phyloP scores from a whole-genome alignment of 2,797 vertebrate species.

The Centroberyx gerrardi region DNA sequence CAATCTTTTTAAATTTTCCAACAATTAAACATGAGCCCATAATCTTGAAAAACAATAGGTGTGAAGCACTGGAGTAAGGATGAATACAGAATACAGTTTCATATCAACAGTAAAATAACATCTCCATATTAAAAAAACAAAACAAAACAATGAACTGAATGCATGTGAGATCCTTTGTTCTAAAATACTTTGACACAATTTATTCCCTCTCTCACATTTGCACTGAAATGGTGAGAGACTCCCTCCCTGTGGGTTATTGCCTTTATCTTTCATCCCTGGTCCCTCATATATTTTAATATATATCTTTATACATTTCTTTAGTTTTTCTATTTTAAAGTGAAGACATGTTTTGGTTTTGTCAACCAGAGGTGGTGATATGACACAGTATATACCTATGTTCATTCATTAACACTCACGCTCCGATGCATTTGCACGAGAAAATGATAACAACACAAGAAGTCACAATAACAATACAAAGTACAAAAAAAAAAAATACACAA shows the following conservation, averaged over 20 bases:
- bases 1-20: conserved; percentile 29
- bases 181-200: conserved; percentile 33
- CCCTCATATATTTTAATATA: conserved; percentile 61
- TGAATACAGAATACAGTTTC: conserved; percentile 55
- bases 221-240: conserved; percentile 44
- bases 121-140: conserved; percentile 13
- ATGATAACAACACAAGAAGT: conserved; percentile 57
- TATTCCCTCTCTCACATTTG: conserved; percentile 37
- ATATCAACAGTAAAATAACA: conserved; percentile 50
- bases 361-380: conserved; percentile 72
- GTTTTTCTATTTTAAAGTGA: conserved; percentile 46
- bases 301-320: conserved; percentile 35
- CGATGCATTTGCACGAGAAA: conserved; percentile 69
- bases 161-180: conserved; percentile 42
- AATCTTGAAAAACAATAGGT: background rate
- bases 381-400: conserved; percentile 45
- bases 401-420: conserved; percentile 64
- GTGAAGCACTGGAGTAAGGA: conserved; percentile 46
- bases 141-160: conserved; percentile 31
- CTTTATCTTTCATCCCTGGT: conserved; percentile 47
- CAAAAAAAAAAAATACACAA: conserved; percentile 54
- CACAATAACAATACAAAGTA: conserved; percentile 68
- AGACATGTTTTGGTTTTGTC: conserved; percentile 69
- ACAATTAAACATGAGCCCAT: conserved; percentile 41
- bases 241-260: conserved; percentile 65